Conservation (phyloP, 2,797 vertebrate species). For the Falco peregrinus region DNA sequence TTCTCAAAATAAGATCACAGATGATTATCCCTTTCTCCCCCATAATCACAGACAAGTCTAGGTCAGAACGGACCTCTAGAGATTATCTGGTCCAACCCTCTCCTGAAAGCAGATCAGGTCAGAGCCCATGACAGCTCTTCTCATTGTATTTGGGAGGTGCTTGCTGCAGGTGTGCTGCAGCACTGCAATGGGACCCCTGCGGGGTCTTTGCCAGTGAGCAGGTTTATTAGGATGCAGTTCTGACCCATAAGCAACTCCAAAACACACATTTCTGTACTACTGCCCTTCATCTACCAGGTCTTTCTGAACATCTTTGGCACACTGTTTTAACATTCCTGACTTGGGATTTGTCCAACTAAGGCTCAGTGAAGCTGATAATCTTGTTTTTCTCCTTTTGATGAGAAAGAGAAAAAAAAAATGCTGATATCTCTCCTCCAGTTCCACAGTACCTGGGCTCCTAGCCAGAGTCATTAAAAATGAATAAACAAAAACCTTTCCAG, state of each 20-base stretch:
- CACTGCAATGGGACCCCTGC: rapidly evolving
- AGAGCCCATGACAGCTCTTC: background rate
- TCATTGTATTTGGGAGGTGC: rapidly evolving
- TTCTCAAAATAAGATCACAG: background rate
- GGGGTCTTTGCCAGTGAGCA: rapidly evolving
- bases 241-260: background rate
- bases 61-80: background rate
- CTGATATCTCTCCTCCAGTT: background rate
- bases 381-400: background rate
- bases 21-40: background rate
- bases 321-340: background rate
- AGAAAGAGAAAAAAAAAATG: background rate
- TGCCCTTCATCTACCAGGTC: background rate
- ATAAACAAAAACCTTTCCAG: background rate
- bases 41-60: background rate
- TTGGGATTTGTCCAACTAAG: background rate
- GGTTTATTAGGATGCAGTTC: background rate
- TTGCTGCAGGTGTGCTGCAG: background rate
- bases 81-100: rapidly evolving
- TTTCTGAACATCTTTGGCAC: background rate
- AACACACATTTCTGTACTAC: background rate
- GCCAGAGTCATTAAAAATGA: background rate
- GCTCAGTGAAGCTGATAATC: background rate
- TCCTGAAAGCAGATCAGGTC: background rate
- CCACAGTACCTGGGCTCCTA: background rate